Evolutionary conservation across 2,113 vertebrate genomes (phyloP).

Genomic region (Scophthalmus maximus): DNA sequence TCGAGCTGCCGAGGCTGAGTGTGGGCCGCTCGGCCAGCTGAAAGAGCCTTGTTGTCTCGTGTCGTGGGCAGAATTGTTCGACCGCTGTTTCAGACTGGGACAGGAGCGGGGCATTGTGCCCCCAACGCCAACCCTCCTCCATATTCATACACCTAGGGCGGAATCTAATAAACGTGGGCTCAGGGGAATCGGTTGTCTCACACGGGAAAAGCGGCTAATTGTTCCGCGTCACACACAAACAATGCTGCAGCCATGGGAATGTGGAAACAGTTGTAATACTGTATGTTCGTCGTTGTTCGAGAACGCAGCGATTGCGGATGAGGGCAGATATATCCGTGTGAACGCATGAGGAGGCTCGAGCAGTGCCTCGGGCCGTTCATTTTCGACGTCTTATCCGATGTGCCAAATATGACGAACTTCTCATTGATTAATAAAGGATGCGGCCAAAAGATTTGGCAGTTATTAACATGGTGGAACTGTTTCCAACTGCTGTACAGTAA

Average conservation of each 20-base stretch:
- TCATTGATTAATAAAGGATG: too few species aligned
- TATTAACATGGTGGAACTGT: too few species aligned
- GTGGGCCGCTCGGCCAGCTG: slow-evolving; percentile 27
- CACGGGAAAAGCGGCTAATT: slow-evolving; percentile 66
- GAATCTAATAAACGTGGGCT: slow-evolving; percentile 78
- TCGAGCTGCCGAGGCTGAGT: slow-evolving; percentile 4
- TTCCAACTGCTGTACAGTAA: neutral
- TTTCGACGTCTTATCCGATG: too few species aligned
- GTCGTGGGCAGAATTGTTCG: slow-evolving; percentile 61
- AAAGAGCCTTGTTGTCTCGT: slow-evolving; percentile 69
- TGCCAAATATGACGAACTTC: too few species aligned
- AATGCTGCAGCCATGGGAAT: slow-evolving; percentile 63
- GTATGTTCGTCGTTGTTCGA: slow-evolving; percentile 28
- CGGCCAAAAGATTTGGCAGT: too few species aligned
- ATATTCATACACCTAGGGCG: slow-evolving; percentile 78
- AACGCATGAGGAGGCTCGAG: slow-evolving; percentile 50
- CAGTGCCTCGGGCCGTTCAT: slow-evolving; percentile 14
- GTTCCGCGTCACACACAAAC: slow-evolving; percentile 58
- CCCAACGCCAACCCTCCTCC: slow-evolving; percentile 61
- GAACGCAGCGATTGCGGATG: slow-evolving; percentile 22
- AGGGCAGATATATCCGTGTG: slow-evolving; percentile 54
- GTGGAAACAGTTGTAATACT: slow-evolving; percentile 24
- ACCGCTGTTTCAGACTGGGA: slow-evolving; percentile 38
- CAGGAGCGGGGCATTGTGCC: slow-evolving; percentile 74
- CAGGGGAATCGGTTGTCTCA: slow-evolving; percentile 61